Conservation (phyloP, 2,888 invertebrate genomes). For the Drosophila sordidula region DNA sequence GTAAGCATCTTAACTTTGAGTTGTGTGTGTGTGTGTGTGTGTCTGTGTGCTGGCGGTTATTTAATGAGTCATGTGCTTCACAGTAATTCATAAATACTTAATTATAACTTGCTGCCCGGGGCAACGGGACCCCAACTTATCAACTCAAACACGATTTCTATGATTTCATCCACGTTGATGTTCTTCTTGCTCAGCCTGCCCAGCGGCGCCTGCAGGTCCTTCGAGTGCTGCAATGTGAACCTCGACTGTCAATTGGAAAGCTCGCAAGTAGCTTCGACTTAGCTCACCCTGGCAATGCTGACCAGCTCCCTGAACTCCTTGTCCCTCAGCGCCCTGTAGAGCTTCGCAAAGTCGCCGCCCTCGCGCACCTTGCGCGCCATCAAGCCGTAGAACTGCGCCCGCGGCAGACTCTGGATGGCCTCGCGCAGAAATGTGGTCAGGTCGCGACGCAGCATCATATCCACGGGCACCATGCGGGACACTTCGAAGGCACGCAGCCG, state of each 20-base stretch:
- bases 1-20: slow-evolving; percentile 56
- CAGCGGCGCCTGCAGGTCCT: slow-evolving; percentile 55
- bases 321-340: slow-evolving; percentile 68
- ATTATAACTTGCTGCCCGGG: slow-evolving; percentile 43
- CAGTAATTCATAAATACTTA: slow-evolving; percentile 56
- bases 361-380: slow-evolving; percentile 72
- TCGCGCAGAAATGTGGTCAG: slow-evolving; percentile 73
- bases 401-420: slow-evolving; percentile 68
- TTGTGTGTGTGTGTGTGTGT: not conserved
- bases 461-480: slow-evolving; percentile 72
- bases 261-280: not conserved
- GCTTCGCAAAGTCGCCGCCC: slow-evolving; percentile 68
- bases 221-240: slow-evolving; percentile 57
- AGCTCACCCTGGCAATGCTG: slow-evolving; percentile 66
- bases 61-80: slow-evolving; percentile 48
- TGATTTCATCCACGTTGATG: slow-evolving; percentile 76
- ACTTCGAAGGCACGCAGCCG: slow-evolving; percentile 63
- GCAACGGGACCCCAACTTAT: slow-evolving; percentile 79
- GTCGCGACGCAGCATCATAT: slow-evolving; percentile 70
- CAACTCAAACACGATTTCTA: slow-evolving; percentile 62
- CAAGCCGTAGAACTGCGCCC: slow-evolving; percentile 64
- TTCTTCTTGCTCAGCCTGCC: slow-evolving; percentile 54
- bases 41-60: slow-evolving; percentile 22
- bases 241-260: not conserved
- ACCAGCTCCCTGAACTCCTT: slow-evolving; percentile 70